Evolutionary conservation across 1,140 invertebrate species (phyloP), one percentile per base, ranked within the genome.

Genomic region (Megathymus violae): DNA sequence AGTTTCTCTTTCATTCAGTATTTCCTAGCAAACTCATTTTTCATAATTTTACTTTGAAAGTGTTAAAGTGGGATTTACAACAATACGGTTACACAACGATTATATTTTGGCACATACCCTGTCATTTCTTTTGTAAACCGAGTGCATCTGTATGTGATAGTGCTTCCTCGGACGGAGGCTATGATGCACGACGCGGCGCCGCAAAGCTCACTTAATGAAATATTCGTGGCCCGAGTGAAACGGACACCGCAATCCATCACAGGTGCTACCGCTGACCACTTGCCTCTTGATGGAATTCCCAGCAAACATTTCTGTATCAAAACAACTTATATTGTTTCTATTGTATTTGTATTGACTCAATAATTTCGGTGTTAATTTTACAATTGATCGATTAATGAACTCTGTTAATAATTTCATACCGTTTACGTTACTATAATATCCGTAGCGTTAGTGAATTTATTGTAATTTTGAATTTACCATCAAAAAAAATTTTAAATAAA

Each of bases 121-220:
- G 85, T 89, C 86, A 87, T 88, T 84, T 82, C 71, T 82, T 66
- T 78, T 72, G 70, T 84, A 84, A 87, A 82, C 82, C 77, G 71
- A 81, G 82, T 82, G 85, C 84, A 86, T 86, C 78, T 81, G 69
- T 59, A 58, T 74, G 85, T 77, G 78, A 80, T 69, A 82, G 76
- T 69, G 76, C 78, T 75, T 77, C 62, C 62, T 72, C 76, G 65
- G 71, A 73, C 65, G 62, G 67, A 76, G 67, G 62, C 72, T 75
- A 79, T 84, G 81, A 86, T 80, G 74, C 80, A 84, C 80, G 76
- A 74, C 78, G 58, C 31, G 70, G 74, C 75, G 69, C 73, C 61
- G 70, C 71, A 61, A 66, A 78, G 80, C 78, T 77, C 76, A 76
- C 75, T 80, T 88, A 89, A 88, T 89, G 87, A 89, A 89, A 89